phyloP scores from a whole-genome alignment of 1,140 invertebrate species.

The Drosophila guanche region DNA sequence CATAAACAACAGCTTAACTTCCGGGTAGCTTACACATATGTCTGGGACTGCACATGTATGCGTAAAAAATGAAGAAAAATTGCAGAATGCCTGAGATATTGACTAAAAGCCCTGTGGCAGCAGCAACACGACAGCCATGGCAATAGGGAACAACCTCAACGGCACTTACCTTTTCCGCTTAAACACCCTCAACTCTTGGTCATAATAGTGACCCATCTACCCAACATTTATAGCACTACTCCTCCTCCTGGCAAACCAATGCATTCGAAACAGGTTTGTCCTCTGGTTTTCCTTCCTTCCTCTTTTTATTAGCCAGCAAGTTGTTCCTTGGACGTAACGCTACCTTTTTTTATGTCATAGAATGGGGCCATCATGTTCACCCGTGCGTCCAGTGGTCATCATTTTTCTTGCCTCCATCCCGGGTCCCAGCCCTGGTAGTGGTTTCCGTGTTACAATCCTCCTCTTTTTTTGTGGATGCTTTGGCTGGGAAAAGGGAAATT shows the following conservation, averaged over 20 bases:
- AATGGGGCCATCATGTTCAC: constrained; percentile 49
- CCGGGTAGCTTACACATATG: constrained; percentile 58
- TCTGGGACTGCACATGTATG: neutral
- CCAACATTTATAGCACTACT: neutral
- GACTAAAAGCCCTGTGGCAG: constrained; percentile 63
- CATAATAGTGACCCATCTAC: constrained; percentile 52
- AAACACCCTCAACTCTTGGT: constrained; percentile 61
- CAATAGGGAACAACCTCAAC: constrained; percentile 21
- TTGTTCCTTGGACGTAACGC: constrained; percentile 69
- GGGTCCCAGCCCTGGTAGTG: constrained; percentile 1
- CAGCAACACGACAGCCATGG: neutral
- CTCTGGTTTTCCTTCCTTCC: constrained; percentile 25
- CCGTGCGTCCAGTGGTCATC: constrained; percentile 77
- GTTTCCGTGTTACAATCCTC: constrained; percentile 29
- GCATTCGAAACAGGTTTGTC: constrained; percentile 53
- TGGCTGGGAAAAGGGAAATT: constrained; percentile 67
- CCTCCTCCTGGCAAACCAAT: constrained; percentile 10
- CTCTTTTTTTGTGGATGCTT: constrained; percentile 35
- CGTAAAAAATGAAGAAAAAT: constrained; percentile 77
- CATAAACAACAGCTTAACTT: constrained; percentile 83
- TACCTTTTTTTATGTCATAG: constrained; percentile 55
- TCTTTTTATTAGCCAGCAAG: constrained; percentile 65
- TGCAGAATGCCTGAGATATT: constrained; percentile 73
- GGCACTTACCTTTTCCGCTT: constrained; percentile 79
- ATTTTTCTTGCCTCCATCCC: constrained; percentile 53